Evolutionary conservation across 2,888 invertebrate genomes (phyloP).

Genomic region (Cremastobaeus sp.): DNA sequence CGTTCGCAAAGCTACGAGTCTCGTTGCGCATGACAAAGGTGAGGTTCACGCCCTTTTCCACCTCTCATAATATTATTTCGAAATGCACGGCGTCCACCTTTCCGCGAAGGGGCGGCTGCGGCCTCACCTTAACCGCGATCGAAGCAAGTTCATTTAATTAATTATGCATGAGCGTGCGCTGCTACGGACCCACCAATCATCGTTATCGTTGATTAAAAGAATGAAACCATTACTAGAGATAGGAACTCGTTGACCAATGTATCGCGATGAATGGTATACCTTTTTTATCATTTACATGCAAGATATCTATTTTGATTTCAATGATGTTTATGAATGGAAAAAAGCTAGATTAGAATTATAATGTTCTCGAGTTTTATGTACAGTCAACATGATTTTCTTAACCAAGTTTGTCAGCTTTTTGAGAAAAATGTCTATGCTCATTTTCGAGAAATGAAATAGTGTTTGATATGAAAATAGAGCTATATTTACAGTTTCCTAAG

Average conservation of each 20-base stretch:
- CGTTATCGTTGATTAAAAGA: constrained; percentile 65
- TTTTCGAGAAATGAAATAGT: no score
- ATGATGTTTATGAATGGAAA: no score
- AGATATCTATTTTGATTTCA: no score
- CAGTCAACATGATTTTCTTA: no score
- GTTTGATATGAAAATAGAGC: no score
- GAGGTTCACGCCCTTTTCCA: constrained; percentile 69
- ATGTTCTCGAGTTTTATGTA: no score
- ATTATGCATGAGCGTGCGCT: constrained; percentile 71
- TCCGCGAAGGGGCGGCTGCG: constrained; percentile 61
- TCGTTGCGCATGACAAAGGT: constrained; percentile 68
- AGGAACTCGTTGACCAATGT: constrained; percentile 22
- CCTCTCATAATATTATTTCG: constrained; percentile 71
- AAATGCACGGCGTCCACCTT: constrained; percentile 62
- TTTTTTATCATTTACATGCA: constrained; percentile 19
- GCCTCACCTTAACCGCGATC: constrained; percentile 68
- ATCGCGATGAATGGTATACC: constrained; percentile 28
- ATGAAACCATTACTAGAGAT: constrained; percentile 43
- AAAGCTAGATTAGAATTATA: no score
- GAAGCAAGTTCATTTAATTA: constrained; percentile 73
- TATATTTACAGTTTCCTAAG: no score
- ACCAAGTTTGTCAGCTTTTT: no score
- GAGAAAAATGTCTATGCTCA: no score
- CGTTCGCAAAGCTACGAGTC: constrained; percentile 59
- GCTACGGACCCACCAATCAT: constrained; percentile 65